Base-by-base conservation (phyloP, 2,888 invertebrate species). In the Diadegma fenestrale region DNA sequence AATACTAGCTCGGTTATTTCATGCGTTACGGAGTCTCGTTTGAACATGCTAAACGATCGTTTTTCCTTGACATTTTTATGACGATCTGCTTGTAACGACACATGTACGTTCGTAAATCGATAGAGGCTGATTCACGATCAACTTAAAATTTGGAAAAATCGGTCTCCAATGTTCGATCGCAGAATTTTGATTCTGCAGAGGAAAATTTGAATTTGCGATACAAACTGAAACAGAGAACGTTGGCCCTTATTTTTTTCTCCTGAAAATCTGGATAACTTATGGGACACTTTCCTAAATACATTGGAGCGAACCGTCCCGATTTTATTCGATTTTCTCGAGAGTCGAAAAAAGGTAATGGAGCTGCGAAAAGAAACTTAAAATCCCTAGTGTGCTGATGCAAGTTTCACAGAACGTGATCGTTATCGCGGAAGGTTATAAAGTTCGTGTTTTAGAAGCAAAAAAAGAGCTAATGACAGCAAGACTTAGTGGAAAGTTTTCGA, bases 61-160 rank as follows among this genome's bases (percentile, higher is more conserved):
- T 64, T 72, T 54, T 64, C 33, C 63, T 30, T 48, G 75, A 63
- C 61, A 75, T 61, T 75, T 63, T 41, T 63, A 75, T 75, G n/a
- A 75, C 58, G 30, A 43, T 26, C 48, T 26, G 43, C 12, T 19
- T n/a, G 37, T n/a, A 71, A 71, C 19, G 72, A 10, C 43, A 19
- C 30, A 75, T 33, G 33, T 30, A 51, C 19, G 33, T 63, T 14
- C 33, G 48, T 48, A 58, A 19, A 37, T 37, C n/a, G 19, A 19
- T 72, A 75, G 30, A 48, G 75, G 61, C 14, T 19, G 48, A 75
- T 75, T 75, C 75, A 75, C 14, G 30, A 30, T 63, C 45, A 75
- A 75, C 33, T 6, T 1, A 37, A 37, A 7, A 37, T 4, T 37
- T 37, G 37, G 8, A 37, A 37, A 37, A 37, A 37, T 37, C 37